phyloP scores from a whole-genome alignment of 1,140 invertebrate genomes.

The Parapsyche elsis region DNA sequence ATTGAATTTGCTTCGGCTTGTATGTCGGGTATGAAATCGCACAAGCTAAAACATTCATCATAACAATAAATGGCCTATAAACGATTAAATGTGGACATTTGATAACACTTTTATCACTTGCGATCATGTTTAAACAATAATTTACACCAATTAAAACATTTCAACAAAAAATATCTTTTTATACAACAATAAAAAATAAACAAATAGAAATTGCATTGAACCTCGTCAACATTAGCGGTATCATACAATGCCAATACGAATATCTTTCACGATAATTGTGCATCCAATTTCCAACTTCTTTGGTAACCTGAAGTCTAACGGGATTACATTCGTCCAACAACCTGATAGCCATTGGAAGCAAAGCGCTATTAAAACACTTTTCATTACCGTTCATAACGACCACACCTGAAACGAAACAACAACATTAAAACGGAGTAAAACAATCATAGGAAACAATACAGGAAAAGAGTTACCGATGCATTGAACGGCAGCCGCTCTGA shows the following conservation, averaged over 20 bases:
- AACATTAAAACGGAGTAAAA: too few relatives aligned
- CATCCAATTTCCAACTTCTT: slow-evolving; percentile 78
- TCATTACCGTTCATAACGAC: slow-evolving; percentile 63
- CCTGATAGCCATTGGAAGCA: slow-evolving; percentile 76
- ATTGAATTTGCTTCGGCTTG: slow-evolving; percentile 69
- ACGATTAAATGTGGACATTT: too few relatives aligned
- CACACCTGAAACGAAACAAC: slow-evolving; percentile 59
- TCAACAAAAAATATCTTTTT: not conserved
- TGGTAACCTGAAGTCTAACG: slow-evolving; percentile 73
- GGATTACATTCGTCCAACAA: slow-evolving; percentile 78
- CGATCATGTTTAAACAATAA: not conserved
- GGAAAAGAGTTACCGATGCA: slow-evolving; percentile 71
- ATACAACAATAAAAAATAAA: not conserved
- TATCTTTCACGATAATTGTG: slow-evolving; percentile 77
- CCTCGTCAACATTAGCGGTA: slow-evolving; percentile 79
- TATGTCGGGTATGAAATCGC: slow-evolving; percentile 76
- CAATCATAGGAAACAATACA: too few relatives aligned
- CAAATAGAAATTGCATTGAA: slow-evolving; percentile 43
- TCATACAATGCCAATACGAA: slow-evolving; percentile 79
- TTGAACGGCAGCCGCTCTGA: slow-evolving; percentile 77
- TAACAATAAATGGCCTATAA: too few relatives aligned
- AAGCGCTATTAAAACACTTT: slow-evolving; percentile 64
- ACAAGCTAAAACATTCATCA: slow-evolving; percentile 61
- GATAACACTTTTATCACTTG: too few relatives aligned
- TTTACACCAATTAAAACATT: not conserved